Conservation (phyloP, 2,113 vertebrate species). For the Neodon shergylaensis region DNA sequence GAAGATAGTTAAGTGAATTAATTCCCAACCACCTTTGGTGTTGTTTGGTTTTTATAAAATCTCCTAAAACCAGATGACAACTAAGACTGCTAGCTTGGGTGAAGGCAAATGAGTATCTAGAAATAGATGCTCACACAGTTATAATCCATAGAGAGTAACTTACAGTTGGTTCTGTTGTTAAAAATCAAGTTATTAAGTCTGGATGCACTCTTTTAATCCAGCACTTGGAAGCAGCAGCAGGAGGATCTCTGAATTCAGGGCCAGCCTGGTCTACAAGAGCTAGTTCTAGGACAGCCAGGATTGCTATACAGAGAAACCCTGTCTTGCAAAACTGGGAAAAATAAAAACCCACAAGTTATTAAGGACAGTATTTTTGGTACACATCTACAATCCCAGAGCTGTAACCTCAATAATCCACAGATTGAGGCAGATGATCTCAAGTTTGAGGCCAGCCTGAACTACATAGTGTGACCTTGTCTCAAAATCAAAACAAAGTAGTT, state of each 20-base stretch:
- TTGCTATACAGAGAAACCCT: too few species aligned
- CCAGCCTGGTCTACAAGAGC: too few species aligned
- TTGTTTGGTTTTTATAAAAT: slow-evolving; percentile 37
- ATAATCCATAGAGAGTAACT: neutral
- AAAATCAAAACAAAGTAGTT: neutral
- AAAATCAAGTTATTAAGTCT: neutral
- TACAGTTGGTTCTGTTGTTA: neutral
- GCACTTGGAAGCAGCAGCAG: too few species aligned
- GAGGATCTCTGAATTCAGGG: too few species aligned
- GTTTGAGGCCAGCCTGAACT: neutral
- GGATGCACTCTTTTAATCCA: too few species aligned
- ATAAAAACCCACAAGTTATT: neutral
- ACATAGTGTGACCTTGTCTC: neutral
- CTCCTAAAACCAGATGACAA: neutral
- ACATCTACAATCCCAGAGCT: neutral
- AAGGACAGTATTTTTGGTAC: neutral
- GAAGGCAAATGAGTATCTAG: neutral
- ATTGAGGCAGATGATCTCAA: neutral
- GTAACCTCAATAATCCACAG: neutral
- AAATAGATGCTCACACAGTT: neutral
- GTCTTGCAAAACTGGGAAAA: too few species aligned
- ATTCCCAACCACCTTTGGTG: neutral
- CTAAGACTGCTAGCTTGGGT: neutral
- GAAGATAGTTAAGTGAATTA: neutral
- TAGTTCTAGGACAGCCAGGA: too few species aligned